Conservation (phyloP, 2,888 invertebrate species). For the Spatulosminthurus flaviceps region DNA sequence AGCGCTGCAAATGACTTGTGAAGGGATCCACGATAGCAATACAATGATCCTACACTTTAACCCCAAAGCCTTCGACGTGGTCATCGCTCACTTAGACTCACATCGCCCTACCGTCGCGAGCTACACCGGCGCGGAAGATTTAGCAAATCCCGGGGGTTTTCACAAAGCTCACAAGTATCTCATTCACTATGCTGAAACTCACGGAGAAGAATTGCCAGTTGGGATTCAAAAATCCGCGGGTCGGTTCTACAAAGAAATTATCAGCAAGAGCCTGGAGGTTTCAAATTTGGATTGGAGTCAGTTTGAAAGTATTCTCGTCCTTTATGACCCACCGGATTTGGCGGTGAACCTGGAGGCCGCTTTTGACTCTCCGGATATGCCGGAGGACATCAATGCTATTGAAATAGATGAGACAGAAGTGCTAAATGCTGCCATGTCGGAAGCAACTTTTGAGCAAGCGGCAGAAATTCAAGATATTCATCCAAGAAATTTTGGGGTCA, state of each 20-base stretch:
- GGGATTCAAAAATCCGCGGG: background rate
- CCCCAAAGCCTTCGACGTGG: background rate
- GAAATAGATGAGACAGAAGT: slow-evolving; percentile 21
- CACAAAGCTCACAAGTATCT: background rate
- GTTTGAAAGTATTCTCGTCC: background rate
- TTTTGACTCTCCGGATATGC: background rate
- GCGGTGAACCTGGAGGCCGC: background rate
- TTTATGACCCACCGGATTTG: background rate
- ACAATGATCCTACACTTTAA: background rate
- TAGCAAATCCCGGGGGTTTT: background rate
- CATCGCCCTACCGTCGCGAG: background rate
- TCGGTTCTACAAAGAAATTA: background rate
- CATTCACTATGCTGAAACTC: background rate
- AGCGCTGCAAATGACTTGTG: slow-evolving; percentile 18
- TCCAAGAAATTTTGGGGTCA: background rate
- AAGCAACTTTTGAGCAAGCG: background rate
- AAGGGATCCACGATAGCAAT: background rate
- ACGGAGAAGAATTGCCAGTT: background rate
- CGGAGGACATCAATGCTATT: background rate
- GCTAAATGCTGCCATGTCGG: background rate
- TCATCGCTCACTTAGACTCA: background rate
- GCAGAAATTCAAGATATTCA: slow-evolving; percentile 5
- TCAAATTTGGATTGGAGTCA: background rate
- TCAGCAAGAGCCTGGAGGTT: background rate
- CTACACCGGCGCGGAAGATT: background rate